Base-by-base conservation (phyloP, 1,140 invertebrate species). In the Brachystomella parvula region DNA sequence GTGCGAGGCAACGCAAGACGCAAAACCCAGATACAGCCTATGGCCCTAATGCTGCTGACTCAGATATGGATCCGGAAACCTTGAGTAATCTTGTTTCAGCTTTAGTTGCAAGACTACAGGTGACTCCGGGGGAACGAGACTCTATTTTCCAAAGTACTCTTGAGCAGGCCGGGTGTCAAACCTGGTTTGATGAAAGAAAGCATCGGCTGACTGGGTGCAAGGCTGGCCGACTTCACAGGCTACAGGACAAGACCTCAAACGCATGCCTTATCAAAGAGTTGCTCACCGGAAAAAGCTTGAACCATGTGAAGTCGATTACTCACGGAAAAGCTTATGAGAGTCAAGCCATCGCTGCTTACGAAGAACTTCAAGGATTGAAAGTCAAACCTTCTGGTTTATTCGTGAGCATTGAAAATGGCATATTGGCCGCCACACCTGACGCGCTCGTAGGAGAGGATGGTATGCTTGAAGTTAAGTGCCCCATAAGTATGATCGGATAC, bases 121-220 rank as follows among this genome's bases (percentile, higher is more conserved):
- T 53, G 15, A 53, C 49, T 24, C 9, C 9, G 6, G 49, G 9
- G 24, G 49, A 53, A 26, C 24, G 49, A 26, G 49, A 53, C 6
- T 53, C 24, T 15, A n/a, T 15, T 3, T 53, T 21, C 6, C 9
- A 44, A 44, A n/a, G n/a, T 12, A 53, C 49, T 12, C 15, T n/a
- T 15, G 24, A 9, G 9, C 49, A 53, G 24, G 9, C 24, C 24
- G 9, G 6, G 24, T 53, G 9, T 1, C 24, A 63, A 30, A n/a
- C 15, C 17, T 63, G 30, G 3, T 2, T 3, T 1, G 3, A 28
- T n/a, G 63, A 70, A 63, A 35, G 70, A 69, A 62, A 67, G 69
- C n/a, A 49, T 31, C 35, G n/a, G 1, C 28, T 63, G 3, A 49
- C 61, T 30, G 61, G 39, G 6, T 44, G 39, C 19, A 17, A 28